Conservation (phyloP, 2,888 invertebrate species). For the Euplagia quadripunctaria region DNA sequence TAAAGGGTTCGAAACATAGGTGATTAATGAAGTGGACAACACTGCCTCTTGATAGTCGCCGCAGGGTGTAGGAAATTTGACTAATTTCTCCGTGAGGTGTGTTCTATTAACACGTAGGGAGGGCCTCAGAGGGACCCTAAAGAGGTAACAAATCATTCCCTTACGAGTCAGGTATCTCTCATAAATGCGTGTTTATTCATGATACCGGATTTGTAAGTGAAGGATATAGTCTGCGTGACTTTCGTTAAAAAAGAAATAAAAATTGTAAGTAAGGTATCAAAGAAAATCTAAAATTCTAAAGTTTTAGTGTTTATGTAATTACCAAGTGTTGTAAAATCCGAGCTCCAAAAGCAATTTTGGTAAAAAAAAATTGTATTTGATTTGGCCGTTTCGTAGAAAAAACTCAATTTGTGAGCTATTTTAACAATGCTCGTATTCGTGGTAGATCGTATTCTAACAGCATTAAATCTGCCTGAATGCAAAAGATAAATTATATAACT, state of each 20-base stretch:
- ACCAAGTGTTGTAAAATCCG: slow-evolving; percentile 5
- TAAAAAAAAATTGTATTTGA: not conserved
- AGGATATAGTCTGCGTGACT: not conserved
- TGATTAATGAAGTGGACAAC: not conserved
- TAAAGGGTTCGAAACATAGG: not conserved
- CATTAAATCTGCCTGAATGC: not conserved
- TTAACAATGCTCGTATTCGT: not conserved
- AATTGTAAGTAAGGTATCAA: not conserved
- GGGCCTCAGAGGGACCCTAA: not conserved
- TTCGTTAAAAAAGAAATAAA: not conserved
- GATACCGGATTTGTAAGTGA: not conserved
- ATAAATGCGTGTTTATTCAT: not conserved
- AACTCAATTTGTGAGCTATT: not conserved
- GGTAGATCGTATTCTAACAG: not conserved
- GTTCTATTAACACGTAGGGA: not conserved
- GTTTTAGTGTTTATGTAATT: slow-evolving; percentile 11
- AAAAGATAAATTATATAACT: not conserved
- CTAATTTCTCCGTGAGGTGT: not conserved
- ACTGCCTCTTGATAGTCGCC: not conserved
- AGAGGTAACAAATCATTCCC: not conserved
- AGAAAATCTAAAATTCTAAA: slow-evolving; percentile 13
- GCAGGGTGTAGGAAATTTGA: not conserved
- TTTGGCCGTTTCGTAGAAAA: not conserved
- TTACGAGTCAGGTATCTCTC: not conserved
- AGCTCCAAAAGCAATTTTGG: not conserved